phyloP scores from a whole-genome alignment of 2,797 vertebrate genomes.

The Sylvia borin region DNA sequence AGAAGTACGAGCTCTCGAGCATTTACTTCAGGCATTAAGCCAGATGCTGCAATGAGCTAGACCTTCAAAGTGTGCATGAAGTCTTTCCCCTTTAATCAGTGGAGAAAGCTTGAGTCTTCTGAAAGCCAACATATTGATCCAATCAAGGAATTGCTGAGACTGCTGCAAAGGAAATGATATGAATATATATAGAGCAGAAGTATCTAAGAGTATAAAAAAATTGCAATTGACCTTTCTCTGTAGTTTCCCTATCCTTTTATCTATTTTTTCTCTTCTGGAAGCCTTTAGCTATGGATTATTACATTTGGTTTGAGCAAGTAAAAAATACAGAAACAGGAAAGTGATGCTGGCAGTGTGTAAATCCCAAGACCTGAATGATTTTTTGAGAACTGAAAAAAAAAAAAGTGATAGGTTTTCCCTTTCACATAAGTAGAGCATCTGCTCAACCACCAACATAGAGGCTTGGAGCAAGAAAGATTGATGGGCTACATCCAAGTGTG shows the following conservation, averaged over 20 bases:
- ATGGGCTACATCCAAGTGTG: neutral
- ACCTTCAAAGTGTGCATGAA: neutral
- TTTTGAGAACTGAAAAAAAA: neutral
- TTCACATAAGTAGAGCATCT: neutral
- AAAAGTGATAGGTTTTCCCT: neutral
- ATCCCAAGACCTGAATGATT: neutral
- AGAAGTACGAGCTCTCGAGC: neutral
- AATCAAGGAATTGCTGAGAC: neutral
- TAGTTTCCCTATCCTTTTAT: neutral
- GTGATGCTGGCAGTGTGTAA: neutral
- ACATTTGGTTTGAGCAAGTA: neutral
- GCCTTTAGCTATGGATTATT: neutral
- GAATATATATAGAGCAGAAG: neutral
- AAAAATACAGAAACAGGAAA: neutral
- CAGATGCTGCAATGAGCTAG: neutral
- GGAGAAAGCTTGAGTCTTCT: neutral
- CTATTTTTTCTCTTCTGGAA: neutral
- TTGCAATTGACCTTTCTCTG: neutral
- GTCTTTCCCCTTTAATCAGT: neutral
- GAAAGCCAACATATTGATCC: slow-evolving; percentile 20
- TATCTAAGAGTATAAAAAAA: neutral
- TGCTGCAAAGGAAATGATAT: neutral
- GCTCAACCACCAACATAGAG: neutral
- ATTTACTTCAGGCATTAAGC: slow-evolving; percentile 6
- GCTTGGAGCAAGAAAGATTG: neutral